Base-by-base conservation (phyloP, 2,888 invertebrate species). In the Biston stratarius region DNA sequence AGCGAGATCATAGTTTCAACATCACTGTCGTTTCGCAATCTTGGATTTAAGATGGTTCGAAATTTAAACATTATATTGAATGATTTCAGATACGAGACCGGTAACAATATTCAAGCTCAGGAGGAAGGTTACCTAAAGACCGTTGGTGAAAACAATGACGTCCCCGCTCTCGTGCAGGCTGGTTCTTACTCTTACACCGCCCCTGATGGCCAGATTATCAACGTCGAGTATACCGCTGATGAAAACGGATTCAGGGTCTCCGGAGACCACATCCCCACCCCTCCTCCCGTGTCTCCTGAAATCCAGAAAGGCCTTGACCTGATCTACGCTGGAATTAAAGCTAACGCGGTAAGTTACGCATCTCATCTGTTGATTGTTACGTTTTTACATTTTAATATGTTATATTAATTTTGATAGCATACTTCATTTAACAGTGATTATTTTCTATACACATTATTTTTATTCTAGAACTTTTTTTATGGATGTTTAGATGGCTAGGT, bases 241-340 rank as follows among this genome's bases (percentile, higher is more conserved):
- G 97, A 97, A 86, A 95, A 95, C 78, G 97, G 97, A 56, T 97
- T 97, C 95, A 96, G 96, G 75, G 96, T 97, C 59, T 94, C 95
- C 75, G 97, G 97, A 0, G 97, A 97, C 86, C 97, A 97, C 84
- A 95, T 97, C 81, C 97, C 97, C 71, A 97, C 97, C 59, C 96
- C 97, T 70, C 97, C 97, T 12, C 97, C 97, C 70, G 96, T 97
- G 36, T 97, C 97, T 61, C 95, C 96, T 71, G 97, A 97, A 94
- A 97, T 97, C 81, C 97, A 97, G 89, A 97, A 97, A 86, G 97
- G 97, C 62, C 94, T 98, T 70, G 97, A 97, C 87, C 95, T 97
- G 83, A 98, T 98, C 88, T 97, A 96, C 87, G 97, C 97, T 67
- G 97, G 97, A 79, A 97, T 97, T 76, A 96, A 96, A 83, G 93